Evolutionary conservation across 2,888 invertebrate genomes (phyloP).

Genomic region (Volucella bombylans): DNA sequence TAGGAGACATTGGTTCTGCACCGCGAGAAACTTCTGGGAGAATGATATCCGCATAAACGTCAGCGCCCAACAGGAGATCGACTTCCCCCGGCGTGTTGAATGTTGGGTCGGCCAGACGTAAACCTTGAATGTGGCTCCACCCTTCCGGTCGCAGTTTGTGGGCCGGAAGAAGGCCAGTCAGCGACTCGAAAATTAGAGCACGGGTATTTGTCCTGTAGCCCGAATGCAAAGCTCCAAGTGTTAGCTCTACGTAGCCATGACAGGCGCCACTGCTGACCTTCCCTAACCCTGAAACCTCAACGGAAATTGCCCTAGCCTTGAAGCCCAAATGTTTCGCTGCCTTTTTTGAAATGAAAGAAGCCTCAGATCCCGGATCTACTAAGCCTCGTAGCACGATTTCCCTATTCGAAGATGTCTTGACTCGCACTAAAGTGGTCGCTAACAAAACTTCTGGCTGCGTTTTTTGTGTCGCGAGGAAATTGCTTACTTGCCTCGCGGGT

Average conservation of each 20-base stretch:
- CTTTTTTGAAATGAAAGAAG: too few relatives aligned
- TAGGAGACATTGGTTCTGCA: not conserved
- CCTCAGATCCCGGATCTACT: too few relatives aligned
- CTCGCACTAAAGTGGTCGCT: too few relatives aligned
- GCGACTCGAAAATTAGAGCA: not conserved
- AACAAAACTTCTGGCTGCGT: too few relatives aligned
- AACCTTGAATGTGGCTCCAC: not conserved
- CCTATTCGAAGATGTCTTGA: too few relatives aligned
- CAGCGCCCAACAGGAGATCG: conserved; percentile 2
- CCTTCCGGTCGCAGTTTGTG: not conserved
- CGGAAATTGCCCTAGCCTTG: not conserved
- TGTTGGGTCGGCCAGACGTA: not conserved
- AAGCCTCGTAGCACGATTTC: too few relatives aligned
- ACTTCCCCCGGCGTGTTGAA: not conserved
- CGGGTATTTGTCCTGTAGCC: conserved; percentile 3
- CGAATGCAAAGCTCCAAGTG: not conserved
- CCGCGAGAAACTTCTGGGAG: not conserved
- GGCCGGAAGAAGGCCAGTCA: conserved; percentile 14
- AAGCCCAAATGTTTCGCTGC: not conserved
- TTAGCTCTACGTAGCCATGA: conserved; percentile 7
- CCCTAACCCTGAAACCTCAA: conserved; percentile 4
- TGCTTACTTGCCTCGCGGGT: too few relatives aligned
- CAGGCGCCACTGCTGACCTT: conserved; percentile 15
- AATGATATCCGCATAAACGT: not conserved
- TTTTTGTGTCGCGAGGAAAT: too few relatives aligned